Percentiles rank a stretch among this genome's conserved stretches.
Conservation (phyloP, 2,797 vertebrate species). For the Heterohyrax brucei region DNA sequence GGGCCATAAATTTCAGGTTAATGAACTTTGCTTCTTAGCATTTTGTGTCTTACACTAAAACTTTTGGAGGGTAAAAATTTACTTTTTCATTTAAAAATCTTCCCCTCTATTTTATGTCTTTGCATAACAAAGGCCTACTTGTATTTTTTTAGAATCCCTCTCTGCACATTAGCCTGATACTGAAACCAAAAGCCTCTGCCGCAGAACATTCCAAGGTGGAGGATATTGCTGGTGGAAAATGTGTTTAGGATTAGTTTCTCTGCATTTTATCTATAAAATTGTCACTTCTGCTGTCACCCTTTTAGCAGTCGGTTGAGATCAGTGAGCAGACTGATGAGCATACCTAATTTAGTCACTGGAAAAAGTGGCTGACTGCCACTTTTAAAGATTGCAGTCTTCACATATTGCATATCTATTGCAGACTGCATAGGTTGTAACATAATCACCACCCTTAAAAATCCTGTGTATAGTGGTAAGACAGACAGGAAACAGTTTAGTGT, state of each 20-base stretch:
- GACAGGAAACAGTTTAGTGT: background rate
- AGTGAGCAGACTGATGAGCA: background rate
- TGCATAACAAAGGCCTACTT: slow-evolving; percentile 45
- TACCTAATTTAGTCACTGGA: background rate
- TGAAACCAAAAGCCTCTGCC: slow-evolving; percentile 3
- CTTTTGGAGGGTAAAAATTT: background rate
- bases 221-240: background rate
- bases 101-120: background rate
- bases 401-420: background rate
- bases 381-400: background rate
- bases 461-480: background rate
- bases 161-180: background rate
- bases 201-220: background rate
- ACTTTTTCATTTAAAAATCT: slow-evolving; percentile 15
- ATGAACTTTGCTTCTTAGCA: slow-evolving; percentile 53
- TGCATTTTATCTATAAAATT: background rate
- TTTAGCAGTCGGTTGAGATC: background rate
- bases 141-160: slow-evolving; percentile 11
- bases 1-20: background rate
- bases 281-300: background rate
- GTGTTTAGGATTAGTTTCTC: background rate
- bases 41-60: slow-evolving; percentile 47
- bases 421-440: background rate
- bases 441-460: background rate
- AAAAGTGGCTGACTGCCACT: background rate